A percentile compares a stretch with the other conserved stretches of the same genome.
Conservation (phyloP, 1,140 invertebrate genomes). For the Streblospio benedicti region DNA sequence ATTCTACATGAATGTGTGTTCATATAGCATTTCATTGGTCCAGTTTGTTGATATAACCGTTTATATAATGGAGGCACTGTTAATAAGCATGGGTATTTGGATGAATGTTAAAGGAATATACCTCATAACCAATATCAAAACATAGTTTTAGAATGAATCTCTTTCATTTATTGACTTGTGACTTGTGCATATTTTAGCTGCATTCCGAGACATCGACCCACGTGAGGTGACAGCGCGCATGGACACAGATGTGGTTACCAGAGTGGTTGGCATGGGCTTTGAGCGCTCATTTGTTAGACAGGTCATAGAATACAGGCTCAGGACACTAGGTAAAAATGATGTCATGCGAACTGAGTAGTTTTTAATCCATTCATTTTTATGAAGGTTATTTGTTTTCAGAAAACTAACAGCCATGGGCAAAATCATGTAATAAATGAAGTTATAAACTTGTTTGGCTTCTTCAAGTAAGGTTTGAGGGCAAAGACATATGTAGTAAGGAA, state of each 20-base stretch:
- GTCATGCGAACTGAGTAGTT: too few species aligned
- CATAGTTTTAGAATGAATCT: background rate
- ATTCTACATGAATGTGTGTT: too few species aligned
- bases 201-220: background rate
- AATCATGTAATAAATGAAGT: too few species aligned
- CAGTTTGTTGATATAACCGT: too few species aligned
- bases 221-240: background rate
- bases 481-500: too few species aligned
- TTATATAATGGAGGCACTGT: too few species aligned
- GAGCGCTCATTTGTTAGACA: background rate
- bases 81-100: background rate
- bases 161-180: background rate
- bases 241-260: background rate
- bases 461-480: too few species aligned
- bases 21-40: too few species aligned
- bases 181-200: background rate
- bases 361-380: too few species aligned
- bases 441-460: too few species aligned
- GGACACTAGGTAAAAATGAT: background rate
- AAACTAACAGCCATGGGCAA: too few species aligned
- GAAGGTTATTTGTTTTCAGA: too few species aligned
- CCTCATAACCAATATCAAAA: background rate
- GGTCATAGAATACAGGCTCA: conserved; percentile 3
- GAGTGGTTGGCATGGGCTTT: background rate
- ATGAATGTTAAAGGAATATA: background rate